These are phyloP conservation scores for Synchiropus splendidus DNA, from an alignment of 2,113 vertebrate species.

Conservation along the genomic window DNA sequence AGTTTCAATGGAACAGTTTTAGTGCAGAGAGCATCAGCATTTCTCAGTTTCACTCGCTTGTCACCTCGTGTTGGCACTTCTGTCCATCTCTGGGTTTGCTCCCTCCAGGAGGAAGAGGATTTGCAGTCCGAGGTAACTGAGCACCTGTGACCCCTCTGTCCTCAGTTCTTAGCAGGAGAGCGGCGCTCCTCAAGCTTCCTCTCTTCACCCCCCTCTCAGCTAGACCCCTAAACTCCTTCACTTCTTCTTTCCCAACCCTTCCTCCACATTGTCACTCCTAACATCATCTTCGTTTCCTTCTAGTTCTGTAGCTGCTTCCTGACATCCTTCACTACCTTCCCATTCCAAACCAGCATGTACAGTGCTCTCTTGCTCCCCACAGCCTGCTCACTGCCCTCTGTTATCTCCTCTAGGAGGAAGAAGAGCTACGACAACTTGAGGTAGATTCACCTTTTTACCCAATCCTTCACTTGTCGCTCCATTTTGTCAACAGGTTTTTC, in stretches of 20 bases:
- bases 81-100: conserved; percentile 44
- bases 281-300: conserved; percentile 39
- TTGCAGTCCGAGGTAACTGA: conserved; percentile 69
- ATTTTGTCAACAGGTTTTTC: no score
- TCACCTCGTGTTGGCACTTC: conserved; percentile 31
- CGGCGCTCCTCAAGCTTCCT: conserved; percentile 4
- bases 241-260: not conserved
- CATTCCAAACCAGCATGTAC: conserved; percentile 33
- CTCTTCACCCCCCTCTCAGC: conserved; percentile 3
- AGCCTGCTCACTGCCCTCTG: conserved; percentile 46
- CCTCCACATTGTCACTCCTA: conserved; percentile 24
- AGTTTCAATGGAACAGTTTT: no score
- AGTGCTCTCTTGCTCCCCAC: conserved; percentile 33
- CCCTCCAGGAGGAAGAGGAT: conserved; percentile 64
- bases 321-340: conserved; percentile 28
- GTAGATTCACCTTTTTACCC: conserved; percentile 47
- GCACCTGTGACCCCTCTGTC: conserved; percentile 17
- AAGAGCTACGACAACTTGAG: conserved; percentile 70
- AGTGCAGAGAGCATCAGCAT: no score
- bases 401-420: conserved; percentile 65
- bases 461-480: conserved; percentile 2
- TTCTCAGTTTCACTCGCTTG: conserved; percentile 1
- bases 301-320: conserved; percentile 44
- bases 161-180: conserved; percentile 10
- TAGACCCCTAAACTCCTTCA: not conserved